Evolutionary conservation across 2,113 vertebrate genomes (phyloP).

Genomic region (Vulpes lagopus): DNA sequence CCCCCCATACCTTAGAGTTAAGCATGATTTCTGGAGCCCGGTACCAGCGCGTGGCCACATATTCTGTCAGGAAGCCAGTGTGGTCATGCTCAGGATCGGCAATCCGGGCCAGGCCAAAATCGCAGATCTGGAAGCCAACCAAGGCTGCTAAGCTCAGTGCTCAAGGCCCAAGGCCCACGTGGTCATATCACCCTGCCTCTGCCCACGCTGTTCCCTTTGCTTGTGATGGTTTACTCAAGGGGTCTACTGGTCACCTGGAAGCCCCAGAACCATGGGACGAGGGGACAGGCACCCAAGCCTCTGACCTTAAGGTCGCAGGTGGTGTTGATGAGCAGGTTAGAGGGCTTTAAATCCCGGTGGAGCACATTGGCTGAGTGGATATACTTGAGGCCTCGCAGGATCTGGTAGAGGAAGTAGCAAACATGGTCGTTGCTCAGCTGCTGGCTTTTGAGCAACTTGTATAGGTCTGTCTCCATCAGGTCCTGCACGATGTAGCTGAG

Average conservation of each 20-base stretch:
- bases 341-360: constrained; percentile 94
- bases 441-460: constrained; percentile 95
- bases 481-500: constrained; percentile 95
- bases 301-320: constrained; percentile 95
- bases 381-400: constrained; percentile 94
- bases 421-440: constrained; percentile 94
- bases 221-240: background rate
- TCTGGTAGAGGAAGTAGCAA: constrained; percentile 96
- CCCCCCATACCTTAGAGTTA: constrained; percentile 91
- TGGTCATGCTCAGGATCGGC: constrained; percentile 95
- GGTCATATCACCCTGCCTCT: rapidly evolving
- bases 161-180: background rate
- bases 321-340: constrained; percentile 96
- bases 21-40: constrained; percentile 97
- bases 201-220: background rate
- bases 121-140: constrained; percentile 90
- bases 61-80: constrained; percentile 95
- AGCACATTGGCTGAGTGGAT: constrained; percentile 95
- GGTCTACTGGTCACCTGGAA: background rate
- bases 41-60: constrained; percentile 96
- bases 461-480: constrained; percentile 95
- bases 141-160: background rate
- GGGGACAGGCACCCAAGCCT: background rate
- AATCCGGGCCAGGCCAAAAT: constrained; percentile 94
- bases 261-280: background rate